These are phyloP conservation scores for Cranoglanis bouderius DNA, from an alignment of 2,113 vertebrate species.

Conservation along the genomic window DNA sequence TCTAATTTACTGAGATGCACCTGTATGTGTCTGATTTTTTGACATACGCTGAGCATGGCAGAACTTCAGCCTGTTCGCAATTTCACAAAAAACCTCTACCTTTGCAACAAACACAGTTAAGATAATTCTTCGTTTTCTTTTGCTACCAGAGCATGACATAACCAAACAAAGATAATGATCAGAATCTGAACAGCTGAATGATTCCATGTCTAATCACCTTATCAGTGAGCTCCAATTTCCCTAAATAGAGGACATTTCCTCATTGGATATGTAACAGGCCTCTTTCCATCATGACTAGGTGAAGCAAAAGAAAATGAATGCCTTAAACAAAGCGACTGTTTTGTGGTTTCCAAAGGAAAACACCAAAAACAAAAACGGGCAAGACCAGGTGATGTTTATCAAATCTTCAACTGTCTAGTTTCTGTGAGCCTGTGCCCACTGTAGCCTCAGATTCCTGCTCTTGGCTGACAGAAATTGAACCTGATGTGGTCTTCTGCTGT, in stretches of 20 bases:
- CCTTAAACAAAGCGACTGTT: not conserved
- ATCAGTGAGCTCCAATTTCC: not conserved
- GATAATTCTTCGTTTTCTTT: not conserved
- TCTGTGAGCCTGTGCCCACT: not conserved
- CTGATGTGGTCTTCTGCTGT: not conserved
- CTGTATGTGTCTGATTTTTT: not conserved
- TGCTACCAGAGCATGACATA: not conserved
- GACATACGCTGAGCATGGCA: not conserved
- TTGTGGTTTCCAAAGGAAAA: not conserved
- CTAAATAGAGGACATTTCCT: not conserved
- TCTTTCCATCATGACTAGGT: not conserved
- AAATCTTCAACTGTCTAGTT: not conserved
- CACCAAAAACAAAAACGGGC: not conserved
- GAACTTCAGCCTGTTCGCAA: not conserved
- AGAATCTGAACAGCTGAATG: not conserved
- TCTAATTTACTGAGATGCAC: no score
- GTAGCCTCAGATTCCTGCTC: not conserved
- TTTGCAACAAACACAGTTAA: not conserved
- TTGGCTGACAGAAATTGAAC: not conserved
- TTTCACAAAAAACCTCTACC: not conserved
- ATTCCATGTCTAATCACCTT: not conserved
- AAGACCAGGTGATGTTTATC: not conserved
- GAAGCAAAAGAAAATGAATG: not conserved
- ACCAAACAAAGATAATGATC: conserved; percentile 8
- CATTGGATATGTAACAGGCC: not conserved